These are phyloP conservation scores for Ophion ventricosus DNA, from an alignment of 2,888 invertebrate species.

Conservation along the genomic window DNA sequence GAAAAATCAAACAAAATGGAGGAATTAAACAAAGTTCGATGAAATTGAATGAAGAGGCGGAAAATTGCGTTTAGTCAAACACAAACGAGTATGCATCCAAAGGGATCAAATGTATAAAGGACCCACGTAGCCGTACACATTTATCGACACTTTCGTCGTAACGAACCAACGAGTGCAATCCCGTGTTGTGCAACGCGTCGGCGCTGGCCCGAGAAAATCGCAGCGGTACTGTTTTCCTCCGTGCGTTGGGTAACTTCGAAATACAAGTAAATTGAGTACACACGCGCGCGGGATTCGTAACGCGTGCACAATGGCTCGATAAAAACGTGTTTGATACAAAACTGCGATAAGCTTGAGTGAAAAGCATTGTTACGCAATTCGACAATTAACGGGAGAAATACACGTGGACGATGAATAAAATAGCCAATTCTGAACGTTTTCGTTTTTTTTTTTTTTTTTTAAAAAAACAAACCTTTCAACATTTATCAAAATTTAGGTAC, in stretches of 20 bases:
- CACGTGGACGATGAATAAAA: too few relatives aligned
- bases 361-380: slow-evolving; percentile 59
- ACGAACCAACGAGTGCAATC: slow-evolving; percentile 46
- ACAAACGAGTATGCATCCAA: too few relatives aligned
- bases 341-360: slow-evolving; percentile 57
- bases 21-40: too few relatives aligned
- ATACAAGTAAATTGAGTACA: slow-evolving; percentile 20
- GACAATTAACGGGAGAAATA: too few relatives aligned
- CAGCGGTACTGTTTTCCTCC: slow-evolving; percentile 19
- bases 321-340: slow-evolving; percentile 34
- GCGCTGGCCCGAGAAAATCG: slow-evolving; percentile 45
- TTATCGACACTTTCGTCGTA: slow-evolving; percentile 25
- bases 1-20: too few relatives aligned
- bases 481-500: too few relatives aligned
- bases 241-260: slow-evolving; percentile 23
- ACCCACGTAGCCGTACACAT: not conserved
- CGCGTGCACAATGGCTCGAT: slow-evolving; percentile 11
- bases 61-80: too few relatives aligned
- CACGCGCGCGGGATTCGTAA: slow-evolving; percentile 23
- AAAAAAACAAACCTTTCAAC: too few relatives aligned
- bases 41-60: too few relatives aligned
- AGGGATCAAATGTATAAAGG: too few relatives aligned
- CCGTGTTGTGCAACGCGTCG: slow-evolving; percentile 42
- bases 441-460: too few relatives aligned
- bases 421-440: too few relatives aligned